Evolutionary conservation across 2,888 invertebrate genomes (phyloP).

Genomic region (Acrobasis repandana): DNA sequence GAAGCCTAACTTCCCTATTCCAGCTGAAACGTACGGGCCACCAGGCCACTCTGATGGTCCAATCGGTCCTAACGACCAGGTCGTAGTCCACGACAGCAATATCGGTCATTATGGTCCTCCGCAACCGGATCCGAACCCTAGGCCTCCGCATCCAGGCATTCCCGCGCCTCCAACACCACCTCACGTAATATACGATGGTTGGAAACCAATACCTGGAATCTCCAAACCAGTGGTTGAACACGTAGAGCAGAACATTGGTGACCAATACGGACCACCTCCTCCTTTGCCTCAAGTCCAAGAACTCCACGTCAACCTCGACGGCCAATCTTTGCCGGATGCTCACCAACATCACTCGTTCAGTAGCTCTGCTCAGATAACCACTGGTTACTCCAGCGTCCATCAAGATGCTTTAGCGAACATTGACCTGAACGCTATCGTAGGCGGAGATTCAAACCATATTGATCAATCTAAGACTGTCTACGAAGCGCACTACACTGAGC

Average conservation of each 20-base stretch:
- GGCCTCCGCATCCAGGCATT: slow-evolving; percentile 86
- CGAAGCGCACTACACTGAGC: slow-evolving; percentile 78
- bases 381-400: slow-evolving; percentile 72
- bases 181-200: slow-evolving; percentile 91
- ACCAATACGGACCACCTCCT: slow-evolving; percentile 66
- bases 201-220: slow-evolving; percentile 91
- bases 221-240: slow-evolving; percentile 67
- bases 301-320: slow-evolving; percentile 55
- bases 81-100: slow-evolving; percentile 61
- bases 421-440: slow-evolving; percentile 68
- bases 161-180: slow-evolving; percentile 90
- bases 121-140: slow-evolving; percentile 82
- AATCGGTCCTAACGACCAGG: slow-evolving; percentile 64
- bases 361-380: slow-evolving; percentile 54
- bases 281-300: slow-evolving; percentile 51
- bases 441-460: slow-evolving; percentile 73
- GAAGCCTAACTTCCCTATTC: slow-evolving; percentile 73
- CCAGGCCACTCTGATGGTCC: slow-evolving; percentile 69
- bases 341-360: slow-evolving; percentile 34
- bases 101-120: slow-evolving; percentile 82
- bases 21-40: slow-evolving; percentile 72
- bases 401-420: slow-evolving; percentile 72
- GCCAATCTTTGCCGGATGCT: slow-evolving; percentile 43
- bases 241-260: slow-evolving; percentile 45
- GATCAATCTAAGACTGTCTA: slow-evolving; percentile 77